A percentile compares a stretch with the other conserved stretches of the same genome.
phyloP scores from a whole-genome alignment of 2,113 vertebrate species.

The Laticauda laticaudata region DNA sequence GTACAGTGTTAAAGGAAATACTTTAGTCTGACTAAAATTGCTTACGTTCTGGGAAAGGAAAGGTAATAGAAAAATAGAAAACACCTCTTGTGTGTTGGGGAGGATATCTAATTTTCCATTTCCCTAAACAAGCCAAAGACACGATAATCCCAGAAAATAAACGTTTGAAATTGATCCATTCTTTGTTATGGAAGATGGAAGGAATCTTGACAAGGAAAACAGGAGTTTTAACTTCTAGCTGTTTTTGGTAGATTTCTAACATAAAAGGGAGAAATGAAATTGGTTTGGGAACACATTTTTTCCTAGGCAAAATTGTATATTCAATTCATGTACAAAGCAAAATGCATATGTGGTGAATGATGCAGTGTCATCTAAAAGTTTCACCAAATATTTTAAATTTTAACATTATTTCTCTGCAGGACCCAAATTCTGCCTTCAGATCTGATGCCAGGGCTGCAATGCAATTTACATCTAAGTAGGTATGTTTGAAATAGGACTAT shows the following conservation, averaged over 20 bases:
- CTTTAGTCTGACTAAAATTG: slow-evolving; percentile 78
- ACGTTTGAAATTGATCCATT: slow-evolving; percentile 61
- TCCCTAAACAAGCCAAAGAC: slow-evolving; percentile 64
- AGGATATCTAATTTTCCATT: slow-evolving; percentile 73
- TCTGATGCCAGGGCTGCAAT: background rate
- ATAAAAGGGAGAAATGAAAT: slow-evolving; percentile 33
- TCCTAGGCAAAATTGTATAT: slow-evolving; percentile 24
- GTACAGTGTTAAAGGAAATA: slow-evolving; percentile 79
- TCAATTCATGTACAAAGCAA: slow-evolving; percentile 1
- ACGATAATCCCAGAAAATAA: slow-evolving; percentile 64
- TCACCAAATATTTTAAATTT: background rate
- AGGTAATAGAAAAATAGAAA: slow-evolving; percentile 76
- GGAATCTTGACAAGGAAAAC: background rate
- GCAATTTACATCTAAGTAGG: background rate
- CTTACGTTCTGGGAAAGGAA: slow-evolving; percentile 77
- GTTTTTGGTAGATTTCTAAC: background rate
- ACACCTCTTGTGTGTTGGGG: slow-evolving; percentile 78
- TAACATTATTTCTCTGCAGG: background rate
- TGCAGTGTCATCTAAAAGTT: background rate
- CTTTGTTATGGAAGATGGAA: slow-evolving; percentile 40
- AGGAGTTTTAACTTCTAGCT: background rate
- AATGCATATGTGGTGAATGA: background rate
- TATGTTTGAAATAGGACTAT: background rate
- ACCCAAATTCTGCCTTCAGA: background rate
- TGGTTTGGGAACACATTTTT: slow-evolving; percentile 14